A percentile compares a stretch with the other conserved stretches of the same genome.
Evolutionary conservation across 1,140 invertebrate genomes (phyloP).

Genomic region (Trachelipus rathkii): DNA sequence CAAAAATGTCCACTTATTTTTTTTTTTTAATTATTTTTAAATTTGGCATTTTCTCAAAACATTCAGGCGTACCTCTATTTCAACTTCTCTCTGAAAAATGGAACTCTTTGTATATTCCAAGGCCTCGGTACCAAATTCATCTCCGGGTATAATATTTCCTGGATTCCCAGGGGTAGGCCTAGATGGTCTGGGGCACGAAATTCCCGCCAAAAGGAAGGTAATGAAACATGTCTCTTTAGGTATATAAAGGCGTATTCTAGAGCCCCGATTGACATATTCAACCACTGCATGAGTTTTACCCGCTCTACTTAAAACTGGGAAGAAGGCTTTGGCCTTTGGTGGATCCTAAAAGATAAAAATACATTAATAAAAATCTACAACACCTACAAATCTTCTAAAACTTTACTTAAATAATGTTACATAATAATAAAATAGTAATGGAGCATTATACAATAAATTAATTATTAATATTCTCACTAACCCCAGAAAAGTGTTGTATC

Average conservation of each 20-base stretch:
- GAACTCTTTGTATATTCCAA: conserved; percentile 80
- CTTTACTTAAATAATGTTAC: too few species aligned
- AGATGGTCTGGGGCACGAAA: conserved; percentile 78
- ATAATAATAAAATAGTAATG: too few species aligned
- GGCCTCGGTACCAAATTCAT: conserved; percentile 91
- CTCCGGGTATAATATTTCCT: conserved; percentile 62
- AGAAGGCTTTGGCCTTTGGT: conserved; percentile 71
- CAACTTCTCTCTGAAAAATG: conserved; percentile 87
- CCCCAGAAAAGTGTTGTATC: conserved; percentile 80
- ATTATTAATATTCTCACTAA: conserved; percentile 48
- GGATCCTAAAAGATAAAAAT: conserved; percentile 12
- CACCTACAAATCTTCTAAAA: neutral
- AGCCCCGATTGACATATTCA: conserved; percentile 92
- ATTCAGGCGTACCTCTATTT: conserved; percentile 67
- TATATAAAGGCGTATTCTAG: conserved; percentile 83
- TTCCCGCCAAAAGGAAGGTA: conserved; percentile 86
- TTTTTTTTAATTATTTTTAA: too few species aligned
- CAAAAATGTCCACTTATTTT: too few species aligned
- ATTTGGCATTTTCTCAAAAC: too few species aligned
- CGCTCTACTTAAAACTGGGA: conserved; percentile 84
- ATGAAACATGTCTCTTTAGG: conserved; percentile 92
- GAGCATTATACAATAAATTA: too few species aligned
- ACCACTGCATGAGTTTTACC: conserved; percentile 80
- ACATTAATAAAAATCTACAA: neutral
- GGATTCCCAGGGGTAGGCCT: conserved; percentile 65